phyloP scores from a whole-genome alignment of 2,888 invertebrate genomes.

The Noctua janthe region DNA sequence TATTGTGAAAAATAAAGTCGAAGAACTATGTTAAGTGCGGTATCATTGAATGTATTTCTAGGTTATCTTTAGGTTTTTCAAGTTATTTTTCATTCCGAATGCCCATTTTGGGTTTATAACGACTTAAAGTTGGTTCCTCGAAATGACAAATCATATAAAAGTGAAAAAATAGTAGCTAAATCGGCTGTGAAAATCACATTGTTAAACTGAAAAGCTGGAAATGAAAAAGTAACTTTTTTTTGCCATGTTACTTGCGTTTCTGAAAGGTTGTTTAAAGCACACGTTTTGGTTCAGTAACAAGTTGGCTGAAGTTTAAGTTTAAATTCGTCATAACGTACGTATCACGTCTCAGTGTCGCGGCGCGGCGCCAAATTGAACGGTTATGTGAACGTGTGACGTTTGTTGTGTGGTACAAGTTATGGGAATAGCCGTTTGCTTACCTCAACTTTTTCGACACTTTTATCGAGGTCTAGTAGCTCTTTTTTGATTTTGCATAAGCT shows the following conservation, averaged over 20 bases:
- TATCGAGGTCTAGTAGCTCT: not conserved
- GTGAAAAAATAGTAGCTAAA: too few relatives aligned
- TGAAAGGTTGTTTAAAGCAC: not conserved
- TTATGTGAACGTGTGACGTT: slow-evolving; percentile 43
- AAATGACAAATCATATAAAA: too few relatives aligned
- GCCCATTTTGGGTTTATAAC: too few relatives aligned
- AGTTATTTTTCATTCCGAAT: too few relatives aligned
- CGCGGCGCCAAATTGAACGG: slow-evolving; percentile 42
- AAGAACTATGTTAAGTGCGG: too few relatives aligned
- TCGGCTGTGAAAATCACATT: too few relatives aligned
- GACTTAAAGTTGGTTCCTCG: too few relatives aligned
- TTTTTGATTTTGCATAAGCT: not conserved
- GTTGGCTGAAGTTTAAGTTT: slow-evolving; percentile 39
- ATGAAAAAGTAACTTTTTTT: too few relatives aligned
- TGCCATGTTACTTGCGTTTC: not conserved
- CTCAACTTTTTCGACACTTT: not conserved
- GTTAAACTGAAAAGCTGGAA: too few relatives aligned
- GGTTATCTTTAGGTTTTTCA: too few relatives aligned
- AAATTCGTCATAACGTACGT: slow-evolving; percentile 50
- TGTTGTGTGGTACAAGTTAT: slow-evolving; percentile 24
- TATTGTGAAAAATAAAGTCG: too few relatives aligned
- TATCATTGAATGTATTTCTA: too few relatives aligned
- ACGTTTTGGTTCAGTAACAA: slow-evolving; percentile 25
- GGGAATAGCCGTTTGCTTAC: not conserved
- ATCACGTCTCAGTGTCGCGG: slow-evolving; percentile 49